Evolutionary conservation across 2,888 invertebrate genomes (phyloP).

Genomic region (Rotaria magnacalcarata): DNA sequence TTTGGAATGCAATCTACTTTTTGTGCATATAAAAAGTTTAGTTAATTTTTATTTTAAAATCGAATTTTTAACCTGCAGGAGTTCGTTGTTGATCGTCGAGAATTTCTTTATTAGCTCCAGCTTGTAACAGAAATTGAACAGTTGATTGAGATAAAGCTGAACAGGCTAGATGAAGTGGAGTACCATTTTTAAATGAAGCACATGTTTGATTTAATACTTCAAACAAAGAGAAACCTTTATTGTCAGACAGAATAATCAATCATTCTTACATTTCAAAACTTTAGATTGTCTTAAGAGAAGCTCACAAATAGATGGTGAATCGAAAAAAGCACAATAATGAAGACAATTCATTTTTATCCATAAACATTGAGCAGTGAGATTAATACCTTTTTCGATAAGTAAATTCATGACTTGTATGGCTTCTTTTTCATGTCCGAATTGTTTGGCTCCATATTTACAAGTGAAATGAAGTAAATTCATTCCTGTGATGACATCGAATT

Average conservation of each 20-base stretch:
- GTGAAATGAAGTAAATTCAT: constrained; percentile 63
- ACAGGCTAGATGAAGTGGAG: constrained; percentile 62
- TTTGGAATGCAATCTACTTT: constrained; percentile 45
- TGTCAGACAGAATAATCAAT: not conserved
- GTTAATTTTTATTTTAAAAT: too few relatives aligned
- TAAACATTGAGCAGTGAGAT: constrained; percentile 51
- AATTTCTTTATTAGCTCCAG: constrained; percentile 56
- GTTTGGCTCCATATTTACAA: constrained; percentile 61
- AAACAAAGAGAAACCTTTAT: not conserved
- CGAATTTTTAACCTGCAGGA: constrained; percentile 51
- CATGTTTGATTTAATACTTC: constrained; percentile 61
- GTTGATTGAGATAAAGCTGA: constrained; percentile 60
- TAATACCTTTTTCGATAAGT: constrained; percentile 27
- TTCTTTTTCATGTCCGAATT: constrained; percentile 57
- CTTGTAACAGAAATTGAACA: constrained; percentile 57
- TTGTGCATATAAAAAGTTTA: too few relatives aligned
- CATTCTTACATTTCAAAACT: constrained; percentile 31
- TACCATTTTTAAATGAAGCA: constrained; percentile 61
- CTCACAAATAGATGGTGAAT: constrained; percentile 60
- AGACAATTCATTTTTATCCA: constrained; percentile 63
- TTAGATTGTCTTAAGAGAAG: constrained; percentile 54
- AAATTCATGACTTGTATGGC: constrained; percentile 48
- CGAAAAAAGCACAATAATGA: constrained; percentile 63
- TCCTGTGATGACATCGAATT: constrained; percentile 62
- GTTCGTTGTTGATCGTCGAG: constrained; percentile 54